Conservation (phyloP, 2,888 invertebrate genomes). For the Coecobrya sp. region DNA sequence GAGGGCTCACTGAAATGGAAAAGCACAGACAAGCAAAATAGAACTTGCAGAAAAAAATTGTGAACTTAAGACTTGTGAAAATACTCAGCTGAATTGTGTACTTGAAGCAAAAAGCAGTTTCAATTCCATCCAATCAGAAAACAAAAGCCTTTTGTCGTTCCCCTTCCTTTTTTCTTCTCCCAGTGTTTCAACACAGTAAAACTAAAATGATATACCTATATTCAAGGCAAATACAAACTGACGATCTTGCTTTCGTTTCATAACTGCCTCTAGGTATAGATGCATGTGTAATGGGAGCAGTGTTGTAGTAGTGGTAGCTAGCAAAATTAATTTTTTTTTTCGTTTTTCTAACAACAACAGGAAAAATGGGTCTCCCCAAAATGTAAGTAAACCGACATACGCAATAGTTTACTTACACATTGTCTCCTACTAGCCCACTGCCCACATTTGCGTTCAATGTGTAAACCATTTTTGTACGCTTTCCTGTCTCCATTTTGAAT, state of each 20-base stretch:
- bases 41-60: background rate
- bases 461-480: background rate
- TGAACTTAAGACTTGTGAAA: background rate
- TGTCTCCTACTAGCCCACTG: background rate
- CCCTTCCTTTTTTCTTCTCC: background rate
- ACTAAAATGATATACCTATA: background rate
- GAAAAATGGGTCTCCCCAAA: background rate
- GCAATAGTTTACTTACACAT: background rate
- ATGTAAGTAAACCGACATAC: background rate
- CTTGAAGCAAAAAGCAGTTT: constrained; percentile 11
- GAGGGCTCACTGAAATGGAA: background rate
- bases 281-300: background rate
- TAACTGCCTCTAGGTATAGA: background rate
- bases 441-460: background rate
- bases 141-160: constrained; percentile 34
- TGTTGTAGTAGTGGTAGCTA: background rate
- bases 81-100: background rate
- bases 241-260: background rate
- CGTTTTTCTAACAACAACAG: background rate
- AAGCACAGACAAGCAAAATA: background rate
- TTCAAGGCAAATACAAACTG: background rate
- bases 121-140: constrained; percentile 8
- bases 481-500: constrained; percentile 18
- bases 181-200: background rate
- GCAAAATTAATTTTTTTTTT: constrained; percentile 30